These are phyloP conservation scores for Brachionus manjavacas DNA, from an alignment of 1,140 invertebrate species.

Conservation along the genomic window DNA sequence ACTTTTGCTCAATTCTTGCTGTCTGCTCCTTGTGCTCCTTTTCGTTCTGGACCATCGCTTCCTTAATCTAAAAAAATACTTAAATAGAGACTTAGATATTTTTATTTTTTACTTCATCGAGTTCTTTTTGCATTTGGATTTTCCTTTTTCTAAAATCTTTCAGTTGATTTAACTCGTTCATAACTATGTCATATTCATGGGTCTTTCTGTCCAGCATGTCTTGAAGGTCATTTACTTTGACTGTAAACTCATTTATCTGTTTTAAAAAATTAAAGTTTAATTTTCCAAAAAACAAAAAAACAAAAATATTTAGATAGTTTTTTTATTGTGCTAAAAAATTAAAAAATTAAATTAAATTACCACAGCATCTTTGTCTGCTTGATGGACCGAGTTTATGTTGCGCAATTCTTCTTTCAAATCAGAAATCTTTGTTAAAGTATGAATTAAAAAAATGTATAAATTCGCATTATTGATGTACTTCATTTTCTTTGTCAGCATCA, in stretches of 20 bases:
- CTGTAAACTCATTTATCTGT: conserved; percentile 51
- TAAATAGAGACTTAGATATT: not conserved
- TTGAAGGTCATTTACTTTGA: conserved; percentile 53
- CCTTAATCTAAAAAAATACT: conserved; percentile 51
- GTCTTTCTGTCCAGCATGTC: conserved; percentile 50
- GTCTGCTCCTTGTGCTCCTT: conserved; percentile 53
- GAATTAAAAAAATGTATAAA: not conserved
- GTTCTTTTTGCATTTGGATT: conserved; percentile 55
- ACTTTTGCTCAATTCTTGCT: conserved; percentile 56
- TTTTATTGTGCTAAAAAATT: not conserved
- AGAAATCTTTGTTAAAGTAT: not conserved
- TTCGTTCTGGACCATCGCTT: conserved; percentile 53
- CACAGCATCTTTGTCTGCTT: conserved; percentile 53
- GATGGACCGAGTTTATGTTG: conserved; percentile 48
- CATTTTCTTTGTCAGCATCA: conserved; percentile 53
- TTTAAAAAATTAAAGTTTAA: no score
- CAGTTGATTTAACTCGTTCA: conserved; percentile 55
- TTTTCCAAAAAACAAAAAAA: not conserved
- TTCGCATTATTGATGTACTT: conserved; percentile 46
- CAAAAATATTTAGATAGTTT: not conserved
- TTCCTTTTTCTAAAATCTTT: conserved; percentile 55
- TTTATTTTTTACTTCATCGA: conserved; percentile 9
- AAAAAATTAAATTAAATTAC: conserved; percentile 44
- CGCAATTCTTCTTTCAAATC: conserved; percentile 3
- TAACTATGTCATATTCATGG: conserved; percentile 52